Conservation (phyloP, 2,113 vertebrate species). For the Casuarius casuarius region DNA sequence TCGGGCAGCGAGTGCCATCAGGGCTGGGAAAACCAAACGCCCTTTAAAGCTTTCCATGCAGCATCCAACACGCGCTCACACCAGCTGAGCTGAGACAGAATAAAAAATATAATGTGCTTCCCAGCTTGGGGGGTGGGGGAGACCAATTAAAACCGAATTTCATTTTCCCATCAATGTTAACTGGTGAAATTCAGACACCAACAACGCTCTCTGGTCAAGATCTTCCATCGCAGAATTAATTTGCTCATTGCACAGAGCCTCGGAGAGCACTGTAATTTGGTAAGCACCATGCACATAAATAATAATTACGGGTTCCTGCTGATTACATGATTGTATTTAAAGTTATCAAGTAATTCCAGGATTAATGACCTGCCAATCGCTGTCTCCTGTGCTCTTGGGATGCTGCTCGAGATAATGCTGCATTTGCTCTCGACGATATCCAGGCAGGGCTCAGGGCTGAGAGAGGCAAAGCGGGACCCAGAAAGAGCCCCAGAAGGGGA, state of each 20-base stretch:
- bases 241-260: conserved; percentile 10
- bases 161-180: conserved; percentile 34
- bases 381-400: neutral
- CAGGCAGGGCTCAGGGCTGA: neutral
- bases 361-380: conserved; percentile 32
- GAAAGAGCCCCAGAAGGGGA: too few species aligned
- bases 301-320: conserved; percentile 42
- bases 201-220: conserved; percentile 48
- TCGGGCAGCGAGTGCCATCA: neutral
- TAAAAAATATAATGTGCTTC: neutral
- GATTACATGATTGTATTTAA: conserved; percentile 46
- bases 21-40: neutral
- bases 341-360: neutral
- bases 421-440: neutral
- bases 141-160: neutral
- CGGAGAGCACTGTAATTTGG: conserved; percentile 31
- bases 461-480: neutral
- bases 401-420: neutral
- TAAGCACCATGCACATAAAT: conserved; percentile 47
- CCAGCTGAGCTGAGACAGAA: neutral
- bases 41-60: neutral
- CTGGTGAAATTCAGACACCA: conserved; percentile 27
- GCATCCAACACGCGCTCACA: neutral
- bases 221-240: conserved; percentile 36
- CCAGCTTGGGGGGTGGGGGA: neutral